These are phyloP conservation scores for Poeciliopsis turneri DNA, from an alignment of 2,797 vertebrate genomes.

Conservation along the genomic window DNA sequence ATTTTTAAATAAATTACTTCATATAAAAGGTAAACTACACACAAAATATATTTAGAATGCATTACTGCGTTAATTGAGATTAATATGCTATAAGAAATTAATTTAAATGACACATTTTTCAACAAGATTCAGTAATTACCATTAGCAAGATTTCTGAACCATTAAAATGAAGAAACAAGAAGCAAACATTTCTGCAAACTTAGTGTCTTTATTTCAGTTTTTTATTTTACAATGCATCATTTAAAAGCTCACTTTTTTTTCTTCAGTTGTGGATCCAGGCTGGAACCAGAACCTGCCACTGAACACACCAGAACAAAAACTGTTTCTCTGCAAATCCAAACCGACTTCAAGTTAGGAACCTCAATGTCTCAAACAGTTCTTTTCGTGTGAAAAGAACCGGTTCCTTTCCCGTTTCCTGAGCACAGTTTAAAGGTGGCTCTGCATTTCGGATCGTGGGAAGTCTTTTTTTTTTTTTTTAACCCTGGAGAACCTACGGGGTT, in stretches of 20 bases:
- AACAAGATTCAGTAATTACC: not conserved
- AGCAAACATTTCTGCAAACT: constrained; percentile 3
- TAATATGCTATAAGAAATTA: not conserved
- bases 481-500: not conserved
- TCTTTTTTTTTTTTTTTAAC: not conserved
- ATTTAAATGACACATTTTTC: not conserved
- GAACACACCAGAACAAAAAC: not conserved
- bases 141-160: not conserved
- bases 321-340: not conserved
- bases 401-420: constrained; percentile 9
- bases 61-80: not conserved
- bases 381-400: not conserved
- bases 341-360: not conserved
- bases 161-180: not conserved
- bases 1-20: not conserved
- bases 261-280: not conserved
- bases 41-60: not conserved
- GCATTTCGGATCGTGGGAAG: constrained; percentile 1
- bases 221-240: constrained; percentile 20
- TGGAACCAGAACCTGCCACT: not conserved
- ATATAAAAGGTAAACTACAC: not conserved
- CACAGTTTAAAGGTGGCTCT: constrained; percentile 15
- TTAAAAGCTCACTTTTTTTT: constrained; percentile 18
- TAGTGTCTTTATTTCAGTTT: constrained; percentile 19
- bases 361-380: not conserved